Conservation (phyloP, 2,113 vertebrate species). For the Xyrauchen texanus region DNA sequence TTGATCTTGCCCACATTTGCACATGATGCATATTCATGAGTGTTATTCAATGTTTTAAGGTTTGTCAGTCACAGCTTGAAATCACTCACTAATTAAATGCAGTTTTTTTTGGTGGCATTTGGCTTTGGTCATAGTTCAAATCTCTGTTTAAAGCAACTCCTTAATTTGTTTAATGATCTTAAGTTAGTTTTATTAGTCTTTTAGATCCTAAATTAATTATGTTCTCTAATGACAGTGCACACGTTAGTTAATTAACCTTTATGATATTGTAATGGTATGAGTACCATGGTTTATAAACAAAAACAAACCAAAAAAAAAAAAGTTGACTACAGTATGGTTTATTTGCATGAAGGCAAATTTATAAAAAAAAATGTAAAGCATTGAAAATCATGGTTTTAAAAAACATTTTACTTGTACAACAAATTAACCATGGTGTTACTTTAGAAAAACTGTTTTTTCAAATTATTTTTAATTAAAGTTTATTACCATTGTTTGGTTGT, state of each 20-base stretch:
- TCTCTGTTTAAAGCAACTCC: slow-evolving; percentile 64
- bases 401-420: too few relatives aligned
- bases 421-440: too few relatives aligned
- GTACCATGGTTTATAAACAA: too few relatives aligned
- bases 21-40: slow-evolving; percentile 76
- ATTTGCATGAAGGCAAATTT: too few relatives aligned
- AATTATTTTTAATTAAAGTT: too few relatives aligned
- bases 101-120: slow-evolving; percentile 76
- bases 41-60: slow-evolving; percentile 69
- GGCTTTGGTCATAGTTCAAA: slow-evolving; percentile 63
- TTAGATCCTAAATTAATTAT: slow-evolving; percentile 6
- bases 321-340: too few relatives aligned
- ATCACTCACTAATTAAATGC: slow-evolving; percentile 72
- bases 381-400: too few relatives aligned
- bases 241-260: slow-evolving; percentile 24
- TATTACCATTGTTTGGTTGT: too few relatives aligned
- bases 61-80: slow-evolving; percentile 63
- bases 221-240: not conserved
- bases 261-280: not conserved
- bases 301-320: too few relatives aligned
- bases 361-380: too few relatives aligned
- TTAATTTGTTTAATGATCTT: slow-evolving; percentile 3
- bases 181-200: not conserved
- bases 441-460: too few relatives aligned
- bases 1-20: slow-evolving; percentile 70